phyloP scores from a whole-genome alignment of 2,888 invertebrate genomes.

The Sussaba pulchella region DNA sequence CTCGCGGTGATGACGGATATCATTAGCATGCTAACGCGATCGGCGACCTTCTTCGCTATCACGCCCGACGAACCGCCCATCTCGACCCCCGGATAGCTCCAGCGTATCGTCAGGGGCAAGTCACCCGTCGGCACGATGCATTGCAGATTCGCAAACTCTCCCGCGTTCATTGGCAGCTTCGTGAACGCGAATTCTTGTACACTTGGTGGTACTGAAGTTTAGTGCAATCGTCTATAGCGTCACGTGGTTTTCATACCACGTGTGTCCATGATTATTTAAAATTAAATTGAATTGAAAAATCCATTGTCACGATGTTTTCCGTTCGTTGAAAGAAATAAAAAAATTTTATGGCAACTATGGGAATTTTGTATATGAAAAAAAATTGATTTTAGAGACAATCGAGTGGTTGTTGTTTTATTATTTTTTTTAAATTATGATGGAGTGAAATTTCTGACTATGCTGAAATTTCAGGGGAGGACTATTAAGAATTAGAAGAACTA shows the following conservation, averaged over 20 bases:
- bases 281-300: no score
- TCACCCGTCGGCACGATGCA: conserved; percentile 89
- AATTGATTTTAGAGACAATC: no score
- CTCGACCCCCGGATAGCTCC: conserved; percentile 86
- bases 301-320: no score
- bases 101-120: conserved; percentile 90
- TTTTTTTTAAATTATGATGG: no score
- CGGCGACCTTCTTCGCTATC: conserved; percentile 83
- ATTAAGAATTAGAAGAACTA: no score
- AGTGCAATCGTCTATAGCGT: conserved; percentile 36
- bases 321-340: no score
- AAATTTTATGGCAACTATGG: no score
- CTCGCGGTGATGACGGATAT: conserved; percentile 88
- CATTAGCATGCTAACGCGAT: conserved; percentile 88
- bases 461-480: no score
- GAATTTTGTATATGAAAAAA: no score
- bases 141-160: conserved; percentile 87
- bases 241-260: conserved; percentile 25
- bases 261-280: conserved; percentile 24
- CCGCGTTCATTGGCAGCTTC: conserved; percentile 85
- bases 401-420: no score
- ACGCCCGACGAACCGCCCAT: conserved; percentile 83
- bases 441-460: no score
- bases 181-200: conserved; percentile 83
- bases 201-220: conserved; percentile 80